Percentiles rank a stretch among this genome's conserved stretches.
Evolutionary conservation across 2,797 vertebrate genomes (phyloP).

Genomic region (Meda fulgida): DNA sequence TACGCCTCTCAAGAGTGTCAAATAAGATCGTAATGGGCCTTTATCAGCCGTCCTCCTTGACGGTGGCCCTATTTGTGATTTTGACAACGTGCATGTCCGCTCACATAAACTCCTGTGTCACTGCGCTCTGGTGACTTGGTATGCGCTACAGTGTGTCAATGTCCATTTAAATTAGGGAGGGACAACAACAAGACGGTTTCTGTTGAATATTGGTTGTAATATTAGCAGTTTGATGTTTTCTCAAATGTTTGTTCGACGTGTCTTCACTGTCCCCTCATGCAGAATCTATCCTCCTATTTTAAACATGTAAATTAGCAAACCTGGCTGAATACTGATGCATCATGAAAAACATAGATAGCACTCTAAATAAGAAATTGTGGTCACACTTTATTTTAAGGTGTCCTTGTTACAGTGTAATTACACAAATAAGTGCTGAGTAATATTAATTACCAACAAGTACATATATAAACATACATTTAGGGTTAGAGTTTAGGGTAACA

Average conservation of each 20-base stretch:
- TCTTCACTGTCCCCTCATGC: neutral
- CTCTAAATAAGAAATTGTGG: neutral
- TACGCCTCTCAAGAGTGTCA: slow-evolving; percentile 29
- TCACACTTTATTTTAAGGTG: neutral
- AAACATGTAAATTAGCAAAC: neutral
- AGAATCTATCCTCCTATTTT: neutral
- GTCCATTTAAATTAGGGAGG: neutral
- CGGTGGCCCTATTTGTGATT: neutral
- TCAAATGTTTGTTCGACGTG: too few relatives aligned
- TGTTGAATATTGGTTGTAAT: neutral
- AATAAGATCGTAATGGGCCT: slow-evolving; percentile 30
- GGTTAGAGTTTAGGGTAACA: neutral
- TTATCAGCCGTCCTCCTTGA: neutral
- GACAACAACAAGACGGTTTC: neutral
- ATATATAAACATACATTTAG: neutral
- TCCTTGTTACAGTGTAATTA: neutral
- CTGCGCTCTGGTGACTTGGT: neutral
- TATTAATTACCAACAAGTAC: neutral
- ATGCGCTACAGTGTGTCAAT: neutral
- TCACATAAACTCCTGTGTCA: neutral
- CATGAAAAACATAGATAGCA: neutral
- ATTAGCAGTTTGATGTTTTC: neutral
- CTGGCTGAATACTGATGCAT: neutral
- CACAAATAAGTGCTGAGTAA: neutral
- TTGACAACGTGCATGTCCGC: neutral